phyloP scores from a whole-genome alignment of 1,140 invertebrate species.

The Cydia fagiglandana region DNA sequence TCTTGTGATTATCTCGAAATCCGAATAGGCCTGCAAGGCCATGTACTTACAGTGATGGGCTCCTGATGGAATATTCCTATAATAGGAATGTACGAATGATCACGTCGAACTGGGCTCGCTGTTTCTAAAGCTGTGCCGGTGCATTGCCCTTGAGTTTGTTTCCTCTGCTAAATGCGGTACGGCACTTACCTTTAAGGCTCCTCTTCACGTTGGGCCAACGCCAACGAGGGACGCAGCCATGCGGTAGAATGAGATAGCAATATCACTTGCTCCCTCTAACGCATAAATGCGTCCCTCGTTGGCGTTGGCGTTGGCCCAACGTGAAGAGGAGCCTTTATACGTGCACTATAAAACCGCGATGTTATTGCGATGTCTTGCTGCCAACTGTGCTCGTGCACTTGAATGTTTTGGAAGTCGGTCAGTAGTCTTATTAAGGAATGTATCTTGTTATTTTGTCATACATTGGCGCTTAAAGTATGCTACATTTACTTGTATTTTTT shows the following conservation, averaged over 20 bases:
- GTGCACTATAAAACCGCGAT: constrained; percentile 4
- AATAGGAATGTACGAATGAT: not conserved
- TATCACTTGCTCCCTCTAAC: too few species aligned
- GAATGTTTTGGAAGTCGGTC: constrained; percentile 14
- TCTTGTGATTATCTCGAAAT: too few species aligned
- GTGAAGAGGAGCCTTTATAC: too few species aligned
- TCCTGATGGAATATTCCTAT: not conserved
- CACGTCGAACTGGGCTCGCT: not conserved
- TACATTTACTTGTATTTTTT: too few species aligned
- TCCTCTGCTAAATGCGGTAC: constrained; percentile 36
- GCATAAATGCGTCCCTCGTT: too few species aligned
- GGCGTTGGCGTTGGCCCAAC: too few species aligned
- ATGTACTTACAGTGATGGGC: too few species aligned
- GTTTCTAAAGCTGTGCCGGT: constrained; percentile 13
- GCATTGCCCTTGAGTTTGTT: constrained; percentile 40
- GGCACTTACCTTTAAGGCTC: constrained; percentile 28
- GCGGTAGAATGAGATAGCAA: too few species aligned
- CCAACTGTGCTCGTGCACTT: constrained; percentile 24
- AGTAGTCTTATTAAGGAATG: not conserved
- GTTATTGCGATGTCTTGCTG: constrained; percentile 7
- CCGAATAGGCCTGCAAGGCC: too few species aligned
- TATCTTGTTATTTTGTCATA: not conserved
- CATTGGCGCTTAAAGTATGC: not conserved
- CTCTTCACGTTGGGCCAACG: too few species aligned
- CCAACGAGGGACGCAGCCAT: too few species aligned